Evolutionary conservation across 1,140 invertebrate species (phyloP), one percentile per base, ranked within the genome.

Genomic region (Dendrolimus punctatus): DNA sequence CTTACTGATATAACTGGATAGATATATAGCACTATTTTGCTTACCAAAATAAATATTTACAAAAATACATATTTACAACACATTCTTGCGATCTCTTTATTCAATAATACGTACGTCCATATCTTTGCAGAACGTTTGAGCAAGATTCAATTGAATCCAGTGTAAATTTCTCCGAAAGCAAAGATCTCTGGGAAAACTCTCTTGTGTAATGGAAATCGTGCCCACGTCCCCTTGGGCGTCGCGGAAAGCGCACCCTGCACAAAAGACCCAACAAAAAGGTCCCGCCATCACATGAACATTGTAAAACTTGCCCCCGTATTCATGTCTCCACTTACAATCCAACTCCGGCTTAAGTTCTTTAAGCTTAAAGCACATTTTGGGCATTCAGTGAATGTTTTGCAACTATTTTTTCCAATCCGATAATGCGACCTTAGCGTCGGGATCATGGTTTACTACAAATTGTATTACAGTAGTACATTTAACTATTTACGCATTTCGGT

Each of bases 401-500:
- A 76, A 81, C 71, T 75, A 75, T 84, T 84, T 81, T 80, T 80
- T 78, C 77, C 79, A 82, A 84, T 84, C 76, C 77, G 79, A 84
- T 84, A 84, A 84, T 84, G 77, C 77, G 77, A 80, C 79, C 77
- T 84, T 82, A 82, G 76, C 69, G 71, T 70, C 71, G 71, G 74
- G 80, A 84, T 82, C 80, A 82, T 82, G 79, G 80, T 84, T 84
- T 84, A 84, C 80, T 84, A 84, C 80, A 84, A 84, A 84, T 84
- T 84, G 80, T 84, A 84, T 84, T 82, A 82, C 75, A 81, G 73
- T 76, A 80, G 80, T 77, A 80, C 71, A 80, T 84, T 81, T 80
- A 82, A 82, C 77, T 79, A 84, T 82, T 84, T 82, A 82, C 77
- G 64, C 60, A 55, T 57, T 64, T 57, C 57, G 55, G 59, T 41